Conservation (phyloP, 2,797 vertebrate genomes). For the Myotis planiceps region DNA sequence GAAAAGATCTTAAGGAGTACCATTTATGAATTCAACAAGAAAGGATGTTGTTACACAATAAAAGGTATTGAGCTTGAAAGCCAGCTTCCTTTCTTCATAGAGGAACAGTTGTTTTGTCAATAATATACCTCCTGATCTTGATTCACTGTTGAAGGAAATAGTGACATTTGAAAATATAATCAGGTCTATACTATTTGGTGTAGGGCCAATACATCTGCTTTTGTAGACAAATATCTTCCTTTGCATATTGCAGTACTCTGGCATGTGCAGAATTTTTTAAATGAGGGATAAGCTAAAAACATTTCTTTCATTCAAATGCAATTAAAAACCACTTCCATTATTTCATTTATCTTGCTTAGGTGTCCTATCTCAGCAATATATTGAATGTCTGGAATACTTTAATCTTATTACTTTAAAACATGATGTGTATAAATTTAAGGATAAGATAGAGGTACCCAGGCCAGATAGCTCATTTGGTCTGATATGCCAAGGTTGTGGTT, state of each 20-base stretch:
- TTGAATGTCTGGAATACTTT: slow-evolving; percentile 19
- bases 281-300: background rate
- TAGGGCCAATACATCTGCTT: background rate
- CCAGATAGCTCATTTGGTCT: background rate
- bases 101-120: background rate
- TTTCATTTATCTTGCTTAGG: background rate
- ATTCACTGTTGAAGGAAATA: slow-evolving; percentile 44
- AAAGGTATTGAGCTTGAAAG: background rate
- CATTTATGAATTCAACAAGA: slow-evolving; percentile 33
- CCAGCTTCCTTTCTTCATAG: background rate
- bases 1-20: background rate
- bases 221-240: background rate
- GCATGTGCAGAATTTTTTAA: slow-evolving; percentile 42
- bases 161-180: slow-evolving; percentile 4
- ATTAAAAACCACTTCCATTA: background rate
- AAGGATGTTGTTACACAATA: background rate
- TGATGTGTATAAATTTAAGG: background rate
- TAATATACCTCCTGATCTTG: background rate
- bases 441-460: background rate
- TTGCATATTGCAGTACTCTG: background rate
- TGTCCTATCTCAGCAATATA: slow-evolving; percentile 2
- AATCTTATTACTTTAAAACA: background rate
- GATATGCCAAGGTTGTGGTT: background rate
- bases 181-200: background rate
- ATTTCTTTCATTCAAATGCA: slow-evolving; percentile 35